phyloP scores from a whole-genome alignment of 2,888 invertebrate species.

The Disparrhopalites patrizii region DNA sequence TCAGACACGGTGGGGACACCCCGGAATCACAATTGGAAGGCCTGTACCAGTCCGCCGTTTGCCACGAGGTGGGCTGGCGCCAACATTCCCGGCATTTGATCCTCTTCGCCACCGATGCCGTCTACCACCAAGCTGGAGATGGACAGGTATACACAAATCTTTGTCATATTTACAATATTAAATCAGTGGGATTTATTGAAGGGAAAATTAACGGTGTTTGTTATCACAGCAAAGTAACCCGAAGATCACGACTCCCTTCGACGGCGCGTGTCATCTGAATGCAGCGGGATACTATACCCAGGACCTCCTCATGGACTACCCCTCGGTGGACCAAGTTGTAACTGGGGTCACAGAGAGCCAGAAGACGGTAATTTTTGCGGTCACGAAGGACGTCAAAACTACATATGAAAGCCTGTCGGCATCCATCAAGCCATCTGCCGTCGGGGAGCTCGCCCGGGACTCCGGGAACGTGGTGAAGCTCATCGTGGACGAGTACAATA shows the following conservation, averaged over 20 bases:
- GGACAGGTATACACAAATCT: too few species aligned
- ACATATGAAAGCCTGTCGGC: neutral
- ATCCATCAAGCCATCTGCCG: neutral
- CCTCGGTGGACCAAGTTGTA: neutral
- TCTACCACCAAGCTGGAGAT: neutral
- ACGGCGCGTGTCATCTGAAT: conserved; percentile 7
- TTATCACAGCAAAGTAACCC: neutral
- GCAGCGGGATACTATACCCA: neutral
- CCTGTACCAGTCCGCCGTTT: neutral
- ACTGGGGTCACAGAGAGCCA: neutral
- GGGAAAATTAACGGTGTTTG: too few species aligned
- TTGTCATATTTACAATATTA: too few species aligned
- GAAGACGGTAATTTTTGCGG: neutral
- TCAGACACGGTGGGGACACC: too few species aligned
- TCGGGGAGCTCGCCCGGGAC: neutral
- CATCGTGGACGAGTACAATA: neutral
- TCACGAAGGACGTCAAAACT: neutral
- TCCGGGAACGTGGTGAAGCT: neutral
- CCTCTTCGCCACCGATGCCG: neutral
- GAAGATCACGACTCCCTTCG: neutral
- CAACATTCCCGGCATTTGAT: neutral
- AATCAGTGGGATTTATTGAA: too few species aligned
- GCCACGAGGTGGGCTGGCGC: conserved; percentile 2
- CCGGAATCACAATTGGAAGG: too few species aligned
- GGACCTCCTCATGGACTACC: neutral